phyloP scores from a whole-genome alignment of 1,140 invertebrate species.

The Wiebesia pumilae region DNA sequence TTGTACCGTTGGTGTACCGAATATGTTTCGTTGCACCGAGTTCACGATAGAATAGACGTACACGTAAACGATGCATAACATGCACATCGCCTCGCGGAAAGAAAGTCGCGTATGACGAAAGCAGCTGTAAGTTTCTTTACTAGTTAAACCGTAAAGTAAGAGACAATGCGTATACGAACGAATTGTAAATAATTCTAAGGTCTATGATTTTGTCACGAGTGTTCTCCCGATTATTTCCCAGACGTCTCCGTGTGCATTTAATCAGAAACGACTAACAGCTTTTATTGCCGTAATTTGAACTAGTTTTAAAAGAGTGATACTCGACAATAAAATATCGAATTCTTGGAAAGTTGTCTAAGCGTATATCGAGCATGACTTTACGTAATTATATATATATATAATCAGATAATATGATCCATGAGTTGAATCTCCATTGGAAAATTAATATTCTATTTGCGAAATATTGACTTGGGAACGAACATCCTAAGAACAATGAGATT shows the following conservation, averaged over 20 bases:
- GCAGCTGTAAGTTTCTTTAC: background rate
- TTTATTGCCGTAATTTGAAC: background rate
- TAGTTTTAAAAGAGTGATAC: background rate
- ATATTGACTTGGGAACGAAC: background rate
- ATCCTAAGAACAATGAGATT: background rate
- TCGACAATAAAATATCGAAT: background rate
- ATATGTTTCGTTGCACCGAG: background rate
- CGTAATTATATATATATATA: background rate
- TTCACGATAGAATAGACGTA: background rate
- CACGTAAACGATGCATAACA: background rate
- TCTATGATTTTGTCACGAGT: background rate
- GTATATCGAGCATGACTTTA: background rate
- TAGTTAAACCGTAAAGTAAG: background rate
- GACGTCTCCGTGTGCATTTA: background rate
- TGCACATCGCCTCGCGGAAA: background rate
- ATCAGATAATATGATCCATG: background rate
- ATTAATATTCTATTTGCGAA: background rate
- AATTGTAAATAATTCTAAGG: background rate
- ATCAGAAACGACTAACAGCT: background rate
- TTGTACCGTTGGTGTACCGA: too few relatives aligned
- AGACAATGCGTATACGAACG: background rate
- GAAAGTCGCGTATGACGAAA: background rate
- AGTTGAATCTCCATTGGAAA: background rate
- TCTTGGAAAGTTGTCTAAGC: background rate
- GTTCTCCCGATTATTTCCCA: background rate